Evolutionary conservation across 2,113 vertebrate genomes (phyloP).

Genomic region (Hystrix cristata): DNA sequence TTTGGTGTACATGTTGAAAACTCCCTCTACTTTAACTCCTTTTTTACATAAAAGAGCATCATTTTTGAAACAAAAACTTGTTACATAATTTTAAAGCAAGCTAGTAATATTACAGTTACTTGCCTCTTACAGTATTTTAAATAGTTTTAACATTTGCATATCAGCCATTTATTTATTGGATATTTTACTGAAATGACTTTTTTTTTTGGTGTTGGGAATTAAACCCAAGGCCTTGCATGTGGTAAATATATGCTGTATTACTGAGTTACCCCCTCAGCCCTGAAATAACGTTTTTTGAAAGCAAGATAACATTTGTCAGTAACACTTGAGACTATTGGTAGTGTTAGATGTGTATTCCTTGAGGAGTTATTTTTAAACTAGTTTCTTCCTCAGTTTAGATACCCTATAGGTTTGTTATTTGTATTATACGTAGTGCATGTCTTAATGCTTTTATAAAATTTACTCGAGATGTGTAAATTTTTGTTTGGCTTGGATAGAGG

Average conservation of each 20-base stretch:
- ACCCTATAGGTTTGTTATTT: constrained; percentile 22
- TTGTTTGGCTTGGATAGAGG: constrained; percentile 31
- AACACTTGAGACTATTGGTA: constrained; percentile 6
- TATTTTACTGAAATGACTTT: constrained; percentile 18
- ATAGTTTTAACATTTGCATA: constrained; percentile 23
- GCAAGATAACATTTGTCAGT: not conserved
- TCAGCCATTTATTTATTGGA: not conserved
- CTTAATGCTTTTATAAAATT: not conserved
- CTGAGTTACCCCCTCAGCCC: not conserved
- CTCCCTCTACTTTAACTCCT: not conserved
- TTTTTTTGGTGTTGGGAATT: not conserved
- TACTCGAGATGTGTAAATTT: not conserved
- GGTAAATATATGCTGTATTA: not conserved
- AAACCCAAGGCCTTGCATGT: not conserved
- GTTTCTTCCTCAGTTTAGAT: not conserved
- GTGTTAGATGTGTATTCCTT: not conserved
- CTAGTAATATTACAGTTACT: not conserved
- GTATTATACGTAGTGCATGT: not conserved
- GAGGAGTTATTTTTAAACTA: not conserved
- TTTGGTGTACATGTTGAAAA: constrained; percentile 40
- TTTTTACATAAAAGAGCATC: not conserved
- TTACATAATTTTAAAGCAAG: not conserved
- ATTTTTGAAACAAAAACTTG: constrained; percentile 60
- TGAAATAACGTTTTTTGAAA: constrained; percentile 38
- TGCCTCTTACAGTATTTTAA: constrained; percentile 13